Percentiles rank a stretch among this genome's conserved stretches.
Evolutionary conservation across 2,113 vertebrate species (phyloP).

Genomic region (Vireo altiloquus): DNA sequence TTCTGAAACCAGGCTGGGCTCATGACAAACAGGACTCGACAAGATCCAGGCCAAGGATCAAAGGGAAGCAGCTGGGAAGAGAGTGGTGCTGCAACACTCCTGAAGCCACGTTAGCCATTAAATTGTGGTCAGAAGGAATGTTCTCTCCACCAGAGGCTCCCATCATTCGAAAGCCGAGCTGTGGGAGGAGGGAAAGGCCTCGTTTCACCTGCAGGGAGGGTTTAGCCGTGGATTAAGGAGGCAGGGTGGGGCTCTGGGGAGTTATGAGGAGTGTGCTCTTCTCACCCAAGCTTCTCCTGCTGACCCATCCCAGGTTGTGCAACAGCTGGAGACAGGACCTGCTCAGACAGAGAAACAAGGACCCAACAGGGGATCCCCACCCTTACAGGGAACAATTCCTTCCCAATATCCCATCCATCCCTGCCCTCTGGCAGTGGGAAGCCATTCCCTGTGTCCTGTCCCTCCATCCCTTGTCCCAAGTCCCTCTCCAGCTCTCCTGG

Average conservation of each 20-base stretch:
- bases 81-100: fast-evolving
- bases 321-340: neutral
- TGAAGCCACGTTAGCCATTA: neutral
- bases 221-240: neutral
- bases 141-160: neutral
- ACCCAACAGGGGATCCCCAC: fast-evolving
- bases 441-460: neutral
- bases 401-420: neutral
- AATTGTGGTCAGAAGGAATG: fast-evolving
- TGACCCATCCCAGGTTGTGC: neutral
- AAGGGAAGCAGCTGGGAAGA: neutral
- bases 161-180: fast-evolving
- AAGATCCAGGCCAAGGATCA: neutral
- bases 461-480: neutral
- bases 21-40: neutral
- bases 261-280: neutral
- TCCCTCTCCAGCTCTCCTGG: neutral
- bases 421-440: fast-evolving
- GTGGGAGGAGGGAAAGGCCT: neutral
- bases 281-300: neutral
- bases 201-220: neutral
- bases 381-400: fast-evolving
- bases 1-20: neutral
- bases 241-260: neutral
- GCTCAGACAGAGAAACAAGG: neutral